Base-by-base conservation (phyloP, 2,797 vertebrate species). In the Paratrypauchen microcephalus region DNA sequence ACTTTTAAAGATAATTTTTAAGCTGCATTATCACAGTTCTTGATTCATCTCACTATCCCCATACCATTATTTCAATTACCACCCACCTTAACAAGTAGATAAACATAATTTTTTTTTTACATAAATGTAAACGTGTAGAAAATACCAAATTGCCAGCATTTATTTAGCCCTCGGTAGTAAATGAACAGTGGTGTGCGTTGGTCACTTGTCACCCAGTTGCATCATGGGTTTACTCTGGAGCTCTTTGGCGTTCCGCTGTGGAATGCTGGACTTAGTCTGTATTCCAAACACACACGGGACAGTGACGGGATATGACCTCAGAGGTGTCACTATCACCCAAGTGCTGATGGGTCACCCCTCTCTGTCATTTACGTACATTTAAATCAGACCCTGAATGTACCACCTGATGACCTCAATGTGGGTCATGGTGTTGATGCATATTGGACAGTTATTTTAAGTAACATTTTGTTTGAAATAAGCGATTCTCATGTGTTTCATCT, bases 301-400 rank as follows among this genome's bases (percentile, higher is more conserved):
- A 56, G 55, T 74, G 71, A 58, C 58, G 71, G 85, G 85, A 89
- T 67, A 85, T 89, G 82, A 85, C 84, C 71, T 89, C 79, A 87
- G 73, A 65, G 61, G 56, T 64, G 72, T 45, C 55, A 75, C 66
- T 62, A 62, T 41, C 32, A 47, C 63, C 65, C 24, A 19, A n/a
- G 47, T 52, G 48, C 74, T 74, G 75, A 74, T 5, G 39, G 65
- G 50, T 68, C 15, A 41, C 62, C 62, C 15, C 23, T 18, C 62
- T 47, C 62, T 64, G 62, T 48, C 62, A 64, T 64, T 47, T 64
- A 47, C 62, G 62, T 19, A 64, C 41, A 26, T 26, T 63, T 39
- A 26, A 47, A 63, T 63, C 39, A 26, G 23, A 47, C 23, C 41
- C 41, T 19, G 39, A 64, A 64, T 48, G 41, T 16, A 24, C 5